A percentile compares a stretch with the other conserved stretches of the same genome.
phyloP scores from a whole-genome alignment of 2,888 invertebrate species.

The Patella pellucida region DNA sequence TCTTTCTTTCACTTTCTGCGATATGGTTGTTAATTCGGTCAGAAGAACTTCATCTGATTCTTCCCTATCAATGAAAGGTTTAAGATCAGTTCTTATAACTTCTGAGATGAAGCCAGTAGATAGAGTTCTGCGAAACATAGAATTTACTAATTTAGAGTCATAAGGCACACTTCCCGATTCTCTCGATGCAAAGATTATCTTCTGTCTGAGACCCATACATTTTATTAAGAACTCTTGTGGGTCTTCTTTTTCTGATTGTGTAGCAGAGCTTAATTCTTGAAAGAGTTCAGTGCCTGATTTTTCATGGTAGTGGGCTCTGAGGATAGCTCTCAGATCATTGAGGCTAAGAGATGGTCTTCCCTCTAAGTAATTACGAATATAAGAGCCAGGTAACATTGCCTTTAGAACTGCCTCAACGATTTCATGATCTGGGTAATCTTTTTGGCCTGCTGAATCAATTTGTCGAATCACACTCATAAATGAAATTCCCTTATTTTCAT shows the following conservation, averaged over 20 bases:
- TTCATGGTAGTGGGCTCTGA: not conserved
- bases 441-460: not conserved
- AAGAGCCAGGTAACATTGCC: not conserved
- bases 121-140: not conserved
- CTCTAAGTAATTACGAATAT: not conserved
- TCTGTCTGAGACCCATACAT: not conserved
- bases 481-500: not conserved
- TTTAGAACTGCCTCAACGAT: not conserved
- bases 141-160: not conserved
- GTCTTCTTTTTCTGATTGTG: not conserved
- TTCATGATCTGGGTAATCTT: not conserved
- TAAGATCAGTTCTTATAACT: not conserved
- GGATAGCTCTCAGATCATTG: not conserved
- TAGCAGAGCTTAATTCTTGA: not conserved
- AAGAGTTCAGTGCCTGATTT: constrained; percentile 2
- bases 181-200: not conserved
- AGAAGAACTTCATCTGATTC: not conserved
- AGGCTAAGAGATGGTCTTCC: not conserved
- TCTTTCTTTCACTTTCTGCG: too few relatives aligned
- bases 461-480: not conserved
- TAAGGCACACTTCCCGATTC: not conserved
- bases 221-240: not conserved
- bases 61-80: not conserved
- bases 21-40: not conserved
- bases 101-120: not conserved